Evolutionary conservation across 64 coral and sea anemone species (phyloP).

Genomic region (Trachythela sp.): DNA sequence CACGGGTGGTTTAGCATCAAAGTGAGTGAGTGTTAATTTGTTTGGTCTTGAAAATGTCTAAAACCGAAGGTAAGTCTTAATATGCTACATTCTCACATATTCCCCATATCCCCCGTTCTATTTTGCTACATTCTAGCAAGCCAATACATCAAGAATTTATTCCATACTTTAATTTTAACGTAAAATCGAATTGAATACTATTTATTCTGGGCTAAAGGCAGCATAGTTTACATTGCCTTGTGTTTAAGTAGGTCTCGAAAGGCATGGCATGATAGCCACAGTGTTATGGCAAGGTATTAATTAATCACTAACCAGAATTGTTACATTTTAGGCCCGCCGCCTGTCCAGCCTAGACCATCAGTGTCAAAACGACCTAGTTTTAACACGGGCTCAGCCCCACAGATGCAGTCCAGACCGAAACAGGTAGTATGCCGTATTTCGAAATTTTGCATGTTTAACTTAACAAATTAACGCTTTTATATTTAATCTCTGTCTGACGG

Average conservation of each 20-base stretch:
- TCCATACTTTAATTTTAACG: too few species aligned
- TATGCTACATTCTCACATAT: not conserved
- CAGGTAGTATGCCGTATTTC: not conserved
- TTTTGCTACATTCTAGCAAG: not conserved
- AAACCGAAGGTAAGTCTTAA: not conserved
- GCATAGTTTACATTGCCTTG: not conserved
- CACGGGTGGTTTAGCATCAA: not conserved
- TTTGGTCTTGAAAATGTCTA: not conserved
- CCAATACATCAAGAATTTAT: too few species aligned
- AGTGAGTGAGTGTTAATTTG: not conserved
- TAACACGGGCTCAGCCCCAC: not conserved
- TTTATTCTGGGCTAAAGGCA: too few species aligned
- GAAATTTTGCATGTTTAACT: not conserved
- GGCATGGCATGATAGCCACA: not conserved
- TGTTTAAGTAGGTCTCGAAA: not conserved
- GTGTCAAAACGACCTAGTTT: not conserved
- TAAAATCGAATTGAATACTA: not conserved
- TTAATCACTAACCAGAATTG: not conserved
- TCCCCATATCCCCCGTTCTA: not conserved
- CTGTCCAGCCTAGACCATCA: not conserved
- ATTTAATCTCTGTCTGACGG: not conserved
- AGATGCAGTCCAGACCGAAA: not conserved
- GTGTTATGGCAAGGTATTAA: not conserved
- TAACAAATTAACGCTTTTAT: conserved; percentile 2
- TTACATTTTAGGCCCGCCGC: not conserved